These are phyloP conservation scores for Stenoptilia bipunctidactyla DNA, from an alignment of 2,888 invertebrate species.

Conservation along the genomic window DNA sequence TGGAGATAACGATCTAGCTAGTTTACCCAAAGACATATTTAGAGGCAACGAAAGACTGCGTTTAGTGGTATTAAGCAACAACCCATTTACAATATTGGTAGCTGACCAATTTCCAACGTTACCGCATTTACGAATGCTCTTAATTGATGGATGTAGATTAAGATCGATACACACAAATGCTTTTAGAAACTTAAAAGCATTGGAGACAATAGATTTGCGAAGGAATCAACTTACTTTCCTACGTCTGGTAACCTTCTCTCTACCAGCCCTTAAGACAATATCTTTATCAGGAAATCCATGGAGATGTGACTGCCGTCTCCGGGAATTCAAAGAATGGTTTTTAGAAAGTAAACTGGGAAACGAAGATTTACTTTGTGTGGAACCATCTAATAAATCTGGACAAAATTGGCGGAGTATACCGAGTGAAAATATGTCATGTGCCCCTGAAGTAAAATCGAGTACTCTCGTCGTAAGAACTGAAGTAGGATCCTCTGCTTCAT, in stretches of 20 bases:
- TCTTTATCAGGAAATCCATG: constrained; percentile 89
- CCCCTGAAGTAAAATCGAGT: constrained; percentile 78
- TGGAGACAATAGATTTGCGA: constrained; percentile 84
- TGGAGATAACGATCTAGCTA: constrained; percentile 83
- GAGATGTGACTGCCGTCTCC: constrained; percentile 89
- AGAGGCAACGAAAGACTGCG: constrained; percentile 86
- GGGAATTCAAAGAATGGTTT: constrained; percentile 88
- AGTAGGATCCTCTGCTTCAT: constrained; percentile 84
- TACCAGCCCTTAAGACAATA: constrained; percentile 84
- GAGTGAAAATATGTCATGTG: constrained; percentile 84
- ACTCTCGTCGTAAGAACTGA: constrained; percentile 77
- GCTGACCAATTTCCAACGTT: constrained; percentile 86
- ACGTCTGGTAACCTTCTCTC: constrained; percentile 72
- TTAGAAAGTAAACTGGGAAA: constrained; percentile 83
- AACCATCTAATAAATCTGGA: constrained; percentile 77
- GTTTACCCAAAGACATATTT: constrained; percentile 84
- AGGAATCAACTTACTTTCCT: constrained; percentile 81
- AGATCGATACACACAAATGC: constrained; percentile 81
- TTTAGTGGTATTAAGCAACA: constrained; percentile 83
- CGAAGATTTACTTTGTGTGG: constrained; percentile 79
- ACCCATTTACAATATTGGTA: constrained; percentile 80
- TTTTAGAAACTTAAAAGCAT: constrained; percentile 79
- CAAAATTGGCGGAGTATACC: constrained; percentile 83
- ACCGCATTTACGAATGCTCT: constrained; percentile 83
- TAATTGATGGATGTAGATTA: constrained; percentile 85